phyloP scores from a whole-genome alignment of 2,113 vertebrate species.

The Sus scrofa region DNA sequence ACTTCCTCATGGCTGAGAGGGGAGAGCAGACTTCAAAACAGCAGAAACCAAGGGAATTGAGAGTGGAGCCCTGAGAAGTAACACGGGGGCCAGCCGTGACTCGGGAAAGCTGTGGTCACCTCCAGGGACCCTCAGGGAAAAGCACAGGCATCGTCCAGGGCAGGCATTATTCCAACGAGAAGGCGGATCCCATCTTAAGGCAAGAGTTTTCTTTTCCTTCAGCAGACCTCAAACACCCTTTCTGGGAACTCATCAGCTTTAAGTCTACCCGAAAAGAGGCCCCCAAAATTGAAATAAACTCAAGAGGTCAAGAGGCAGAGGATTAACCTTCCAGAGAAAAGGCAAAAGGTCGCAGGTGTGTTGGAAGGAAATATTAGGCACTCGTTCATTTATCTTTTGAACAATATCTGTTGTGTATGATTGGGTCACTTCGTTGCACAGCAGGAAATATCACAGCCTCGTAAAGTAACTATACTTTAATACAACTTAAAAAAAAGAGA shows the following conservation, averaged over 20 bases:
- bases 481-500: too few species aligned
- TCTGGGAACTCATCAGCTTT: not conserved
- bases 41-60: not conserved
- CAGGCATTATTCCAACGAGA: not conserved
- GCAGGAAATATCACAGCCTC: too few species aligned
- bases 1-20: constrained; percentile 17
- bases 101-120: not conserved
- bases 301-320: not conserved
- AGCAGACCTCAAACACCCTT: not conserved
- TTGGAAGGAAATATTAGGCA: not conserved
- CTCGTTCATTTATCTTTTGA: not conserved
- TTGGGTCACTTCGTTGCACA: too few species aligned
- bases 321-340: not conserved
- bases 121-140: not conserved
- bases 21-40: not conserved
- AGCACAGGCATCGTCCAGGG: not conserved
- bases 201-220: not conserved
- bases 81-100: rapidly evolving
- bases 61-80: not conserved
- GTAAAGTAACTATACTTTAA: too few species aligned
- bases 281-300: not conserved
- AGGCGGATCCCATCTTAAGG: not conserved
- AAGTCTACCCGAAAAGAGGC: not conserved
- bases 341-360: not conserved
- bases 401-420: not conserved